Percentiles rank a stretch among this genome's conserved stretches.
These are phyloP conservation scores for Labeo calbasu DNA, from an alignment of 2,797 vertebrate species.

Conservation along the genomic window DNA sequence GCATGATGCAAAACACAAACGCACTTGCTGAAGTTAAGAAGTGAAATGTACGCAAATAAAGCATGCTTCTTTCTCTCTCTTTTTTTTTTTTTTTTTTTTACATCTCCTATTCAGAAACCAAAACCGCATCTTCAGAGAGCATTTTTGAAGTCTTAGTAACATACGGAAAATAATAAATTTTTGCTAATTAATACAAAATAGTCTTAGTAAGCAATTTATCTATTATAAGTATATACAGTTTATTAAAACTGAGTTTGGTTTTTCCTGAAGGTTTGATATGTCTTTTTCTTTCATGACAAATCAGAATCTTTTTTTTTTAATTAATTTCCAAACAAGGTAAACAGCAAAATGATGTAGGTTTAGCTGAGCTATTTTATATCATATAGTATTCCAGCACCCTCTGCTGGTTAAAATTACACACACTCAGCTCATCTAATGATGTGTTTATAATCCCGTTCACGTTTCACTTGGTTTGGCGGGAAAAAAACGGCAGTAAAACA, in stretches of 20 bases:
- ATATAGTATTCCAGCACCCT: slow-evolving; percentile 35
- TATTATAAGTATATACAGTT: background rate
- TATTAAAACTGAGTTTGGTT: background rate
- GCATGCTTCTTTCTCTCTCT: background rate
- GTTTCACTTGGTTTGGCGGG: background rate
- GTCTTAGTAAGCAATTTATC: background rate
- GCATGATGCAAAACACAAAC: slow-evolving; percentile 33
- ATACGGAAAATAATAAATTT: background rate
- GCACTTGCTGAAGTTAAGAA: slow-evolving; percentile 18
- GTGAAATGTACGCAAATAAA: background rate
- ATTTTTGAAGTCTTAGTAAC: background rate
- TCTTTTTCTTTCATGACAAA: background rate
- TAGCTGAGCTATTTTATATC: background rate
- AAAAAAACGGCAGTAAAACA: slow-evolving; percentile 3
- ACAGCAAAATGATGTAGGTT: background rate
- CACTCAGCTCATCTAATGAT: background rate
- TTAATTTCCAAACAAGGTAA: slow-evolving; percentile 7
- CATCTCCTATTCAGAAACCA: background rate
- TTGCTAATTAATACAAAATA: background rate
- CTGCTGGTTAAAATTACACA: slow-evolving; percentile 39
- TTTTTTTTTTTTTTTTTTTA: background rate
- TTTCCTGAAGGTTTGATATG: background rate
- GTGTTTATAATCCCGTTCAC: background rate
- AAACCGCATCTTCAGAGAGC: background rate
- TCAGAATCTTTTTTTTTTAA: background rate